Conservation (phyloP, 2,113 vertebrate genomes). For the Phrynosoma platyrhinos region DNA sequence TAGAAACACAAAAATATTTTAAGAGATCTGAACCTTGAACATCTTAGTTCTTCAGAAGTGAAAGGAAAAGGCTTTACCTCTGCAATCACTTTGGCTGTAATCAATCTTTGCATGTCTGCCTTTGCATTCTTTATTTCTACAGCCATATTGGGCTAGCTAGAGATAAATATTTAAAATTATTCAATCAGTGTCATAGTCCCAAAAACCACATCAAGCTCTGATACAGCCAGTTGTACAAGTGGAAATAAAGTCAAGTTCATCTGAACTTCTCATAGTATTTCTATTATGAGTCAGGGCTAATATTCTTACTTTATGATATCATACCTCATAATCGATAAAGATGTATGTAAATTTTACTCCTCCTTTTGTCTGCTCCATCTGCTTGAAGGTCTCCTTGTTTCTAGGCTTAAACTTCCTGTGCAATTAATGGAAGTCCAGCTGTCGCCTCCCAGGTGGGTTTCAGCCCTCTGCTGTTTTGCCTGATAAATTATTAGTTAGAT, state of each 20-base stretch:
- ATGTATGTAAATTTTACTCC: not conserved
- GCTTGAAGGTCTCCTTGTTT: slow-evolving; percentile 13
- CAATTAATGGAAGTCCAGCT: not conserved
- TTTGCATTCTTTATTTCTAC: not conserved
- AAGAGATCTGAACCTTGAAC: not conserved
- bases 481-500: slow-evolving; percentile 28
- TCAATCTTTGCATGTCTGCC: not conserved
- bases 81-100: not conserved
- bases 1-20: not conserved
- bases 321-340: not conserved
- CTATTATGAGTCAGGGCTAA: not conserved
- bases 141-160: too few relatives aligned
- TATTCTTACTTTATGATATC: not conserved
- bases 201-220: not conserved
- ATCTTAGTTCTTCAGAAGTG: not conserved
- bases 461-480: slow-evolving; percentile 2
- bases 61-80: not conserved
- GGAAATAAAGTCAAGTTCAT: not conserved
- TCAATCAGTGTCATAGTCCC: not conserved
- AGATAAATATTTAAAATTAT: not conserved
- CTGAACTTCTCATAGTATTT: not conserved
- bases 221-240: not conserved
- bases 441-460: not conserved
- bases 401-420: slow-evolving; percentile 3
- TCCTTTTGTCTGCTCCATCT: not conserved